Base-by-base conservation (phyloP, 2,888 invertebrate genomes). In the Chrysopilus asiliformis region DNA sequence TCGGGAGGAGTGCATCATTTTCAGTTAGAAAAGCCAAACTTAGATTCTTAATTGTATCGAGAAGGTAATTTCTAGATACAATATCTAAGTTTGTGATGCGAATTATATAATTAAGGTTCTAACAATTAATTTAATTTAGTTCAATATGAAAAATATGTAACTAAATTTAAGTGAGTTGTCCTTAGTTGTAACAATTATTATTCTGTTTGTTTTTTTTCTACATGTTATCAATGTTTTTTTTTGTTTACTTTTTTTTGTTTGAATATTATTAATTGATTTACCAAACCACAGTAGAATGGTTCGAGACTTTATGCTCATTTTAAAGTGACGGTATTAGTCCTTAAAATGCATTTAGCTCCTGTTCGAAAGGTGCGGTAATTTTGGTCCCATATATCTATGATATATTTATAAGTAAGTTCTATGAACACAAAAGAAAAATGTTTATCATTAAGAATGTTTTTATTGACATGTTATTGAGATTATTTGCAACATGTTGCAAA, bases 331-430 rank as follows among this genome's bases (percentile, higher is more conserved):
- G 5, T 15, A 18, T 13, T 35, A 28, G 27, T n/a, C n/a, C n/a
- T n/a, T n/a, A n/a, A n/a, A n/a, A n/a, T n/a, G n/a, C n/a, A n/a
- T n/a, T n/a, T n/a, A 33, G 29, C 42, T 42, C 40, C 41, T 34
- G 26, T 43, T 44, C 32, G 45, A 43, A 47, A 51, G 68, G 67
- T 68, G 68, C 72, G 79, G 79, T 76, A 76, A 74, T 74, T 74
- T 83, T 79, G 73, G 78, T 81, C 83, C 84, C 84, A 89, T 89
- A 89, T 89, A 89, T 89, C 89, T 84, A 87, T 89, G 89, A 89
- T 89, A 89, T 89, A 87, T 87, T 76, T 75, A 66, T 68, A 71
- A 71, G 87, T 89, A 89, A 79, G 89, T 89, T 89, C 89, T 85
- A 81, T 89, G 89, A 89, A 89, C 89, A 66, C 58, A 43, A 33